Base-by-base conservation (phyloP, 37 sponge, comb jelly and placozoan species). In the Chondrilla cf. caribensis region DNA sequence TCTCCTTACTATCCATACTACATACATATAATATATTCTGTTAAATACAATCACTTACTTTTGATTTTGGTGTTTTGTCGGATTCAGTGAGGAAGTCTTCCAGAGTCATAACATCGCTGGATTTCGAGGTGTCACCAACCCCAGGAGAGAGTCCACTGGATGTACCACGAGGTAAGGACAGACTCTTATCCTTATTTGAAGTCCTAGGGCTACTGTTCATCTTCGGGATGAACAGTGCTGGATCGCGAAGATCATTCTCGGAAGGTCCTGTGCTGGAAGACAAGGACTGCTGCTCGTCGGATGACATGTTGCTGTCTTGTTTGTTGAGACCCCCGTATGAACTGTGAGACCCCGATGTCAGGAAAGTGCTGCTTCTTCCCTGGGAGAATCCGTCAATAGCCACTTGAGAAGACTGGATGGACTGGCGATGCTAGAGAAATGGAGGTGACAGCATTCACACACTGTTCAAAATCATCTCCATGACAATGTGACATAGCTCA, bases 31-130 rank as follows among this genome's bases (percentile, higher is more conserved):
- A 14, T 47, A 47, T 47, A 14, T 6, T 14, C 11, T 6, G 51
- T 14, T 47, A 47, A 47, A 14, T 47, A 47, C 11, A 47, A 47
- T 47, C 11, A 47, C 44, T 73, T 25, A 73, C 76, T 42, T 73
- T 73, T n/a, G 79, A 58, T 35, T 89, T 89, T 22, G 93, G 93
- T 3, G 90, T 89, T 78, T 86, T 88, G 68, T 89, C 82, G 62
- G 78, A 83, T 60, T 93, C 93, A 0, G 81, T 79, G 6, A 93
- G 82, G 85, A 93, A 93, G 40, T 93, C 93, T 36, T 89, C 90
- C 42, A 93, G 82, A 22, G 93, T 85, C 79, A 93, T 81, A 37
- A 93, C 82, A 38, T 87, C 84, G 62, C 24, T 51, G 6, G 24
- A 3, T 36, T 24, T n/a, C 19, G 38, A 40, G 76, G n/a, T 4